Conservation (phyloP, 2,113 vertebrate species). For the Apus apus region DNA sequence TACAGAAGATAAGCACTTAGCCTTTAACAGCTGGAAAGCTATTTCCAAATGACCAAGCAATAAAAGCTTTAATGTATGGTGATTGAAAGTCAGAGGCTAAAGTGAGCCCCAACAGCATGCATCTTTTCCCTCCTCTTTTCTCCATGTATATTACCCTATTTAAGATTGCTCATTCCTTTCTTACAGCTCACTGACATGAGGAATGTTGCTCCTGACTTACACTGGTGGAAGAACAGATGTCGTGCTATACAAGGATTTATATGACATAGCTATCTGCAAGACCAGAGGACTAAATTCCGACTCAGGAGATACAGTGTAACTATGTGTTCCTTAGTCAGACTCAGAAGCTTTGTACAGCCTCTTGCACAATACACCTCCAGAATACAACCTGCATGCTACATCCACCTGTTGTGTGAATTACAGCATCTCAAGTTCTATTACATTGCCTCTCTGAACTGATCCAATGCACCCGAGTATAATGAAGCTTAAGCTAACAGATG, state of each 20-base stretch:
- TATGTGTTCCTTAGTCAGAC: neutral
- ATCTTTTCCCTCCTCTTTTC: neutral
- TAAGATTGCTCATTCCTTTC: neutral
- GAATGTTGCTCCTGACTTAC: neutral
- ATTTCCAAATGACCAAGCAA: neutral
- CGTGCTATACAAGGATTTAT: neutral
- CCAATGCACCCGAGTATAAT: neutral
- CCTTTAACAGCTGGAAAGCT: neutral
- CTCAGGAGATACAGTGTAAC: neutral
- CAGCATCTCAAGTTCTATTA: neutral
- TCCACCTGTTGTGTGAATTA: neutral
- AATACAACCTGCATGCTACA: neutral
- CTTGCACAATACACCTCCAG: neutral
- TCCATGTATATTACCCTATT: neutral
- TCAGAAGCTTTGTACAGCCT: neutral
- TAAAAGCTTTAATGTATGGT: neutral
- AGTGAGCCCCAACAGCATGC: neutral
- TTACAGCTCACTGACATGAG: neutral
- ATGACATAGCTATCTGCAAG: neutral
- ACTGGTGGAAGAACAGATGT: neutral
- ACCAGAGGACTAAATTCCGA: neutral
- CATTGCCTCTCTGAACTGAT: neutral
- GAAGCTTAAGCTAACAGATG: neutral
- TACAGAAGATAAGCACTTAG: neutral
- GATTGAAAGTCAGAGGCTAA: neutral